A percentile compares a stretch with the other conserved stretches of the same genome.
These are phyloP conservation scores for Clistopyga incitator DNA, from an alignment of 2,888 invertebrate species.

Conservation along the genomic window DNA sequence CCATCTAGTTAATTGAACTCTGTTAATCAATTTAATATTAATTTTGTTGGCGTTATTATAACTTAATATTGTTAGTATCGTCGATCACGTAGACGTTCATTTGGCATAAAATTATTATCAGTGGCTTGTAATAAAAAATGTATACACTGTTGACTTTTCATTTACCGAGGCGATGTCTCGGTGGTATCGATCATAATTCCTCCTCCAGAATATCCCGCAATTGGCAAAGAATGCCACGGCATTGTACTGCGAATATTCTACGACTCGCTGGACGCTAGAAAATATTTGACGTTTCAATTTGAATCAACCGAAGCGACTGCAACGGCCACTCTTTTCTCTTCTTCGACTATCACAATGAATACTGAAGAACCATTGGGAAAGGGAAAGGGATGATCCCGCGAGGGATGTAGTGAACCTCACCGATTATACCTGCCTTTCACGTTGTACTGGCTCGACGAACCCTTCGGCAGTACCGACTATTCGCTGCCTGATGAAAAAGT, in stretches of 20 bases:
- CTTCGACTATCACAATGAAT: slow-evolving; percentile 59
- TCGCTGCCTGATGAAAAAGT: slow-evolving; percentile 78
- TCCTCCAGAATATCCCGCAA: background rate
- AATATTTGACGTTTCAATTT: slow-evolving; percentile 64
- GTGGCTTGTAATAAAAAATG: no score
- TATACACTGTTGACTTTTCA: background rate
- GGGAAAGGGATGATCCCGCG: slow-evolving; percentile 51
- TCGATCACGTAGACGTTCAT: no score
- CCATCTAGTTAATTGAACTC: no score
- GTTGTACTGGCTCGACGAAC: slow-evolving; percentile 79
- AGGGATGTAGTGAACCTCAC: slow-evolving; percentile 42
- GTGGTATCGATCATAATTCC: slow-evolving; percentile 4
- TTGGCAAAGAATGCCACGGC: slow-evolving; percentile 3
- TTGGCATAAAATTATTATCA: no score
- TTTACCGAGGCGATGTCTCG: background rate
- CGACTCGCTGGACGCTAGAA: slow-evolving; percentile 39
- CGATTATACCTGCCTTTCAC: slow-evolving; percentile 72
- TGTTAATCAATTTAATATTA: no score
- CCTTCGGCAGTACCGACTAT: slow-evolving; percentile 70
- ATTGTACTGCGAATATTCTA: slow-evolving; percentile 32
- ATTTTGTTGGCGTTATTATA: no score
- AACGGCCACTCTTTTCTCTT: slow-evolving; percentile 44
- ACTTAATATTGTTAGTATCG: no score
- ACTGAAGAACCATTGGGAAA: slow-evolving; percentile 23
- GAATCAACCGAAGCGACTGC: slow-evolving; percentile 43